Conservation (phyloP, 2,113 vertebrate genomes). For the Mastomys natalensis region DNA sequence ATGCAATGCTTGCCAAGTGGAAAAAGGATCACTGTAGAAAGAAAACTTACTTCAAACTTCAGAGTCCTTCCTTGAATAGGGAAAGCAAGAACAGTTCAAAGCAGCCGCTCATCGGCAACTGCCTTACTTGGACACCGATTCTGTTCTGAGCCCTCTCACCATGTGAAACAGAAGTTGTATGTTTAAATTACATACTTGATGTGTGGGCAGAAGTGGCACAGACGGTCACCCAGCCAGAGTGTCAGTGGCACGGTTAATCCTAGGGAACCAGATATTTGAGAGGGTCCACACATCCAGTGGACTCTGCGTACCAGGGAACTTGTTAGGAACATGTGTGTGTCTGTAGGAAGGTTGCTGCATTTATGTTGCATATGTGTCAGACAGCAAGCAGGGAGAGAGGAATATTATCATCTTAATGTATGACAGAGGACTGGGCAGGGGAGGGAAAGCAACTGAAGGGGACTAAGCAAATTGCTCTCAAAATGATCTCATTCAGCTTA, state of each 20-base stretch:
- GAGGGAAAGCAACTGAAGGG: constrained; percentile 27
- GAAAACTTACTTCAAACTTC: constrained; percentile 45
- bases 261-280: constrained; percentile 42
- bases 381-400: neutral
- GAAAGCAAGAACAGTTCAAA: constrained; percentile 33
- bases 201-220: constrained; percentile 1
- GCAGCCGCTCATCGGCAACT: neutral
- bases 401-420: neutral
- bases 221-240: constrained; percentile 40
- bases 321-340: neutral
- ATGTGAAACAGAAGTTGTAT: constrained; percentile 44
- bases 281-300: constrained; percentile 24
- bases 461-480: constrained; percentile 33
- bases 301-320: neutral
- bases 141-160: constrained; percentile 41
- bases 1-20: neutral
- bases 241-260: too few relatives aligned
- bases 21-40: constrained; percentile 47
- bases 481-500: constrained; percentile 44
- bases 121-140: constrained; percentile 46
- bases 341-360: neutral
- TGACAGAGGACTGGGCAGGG: neutral
- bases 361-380: neutral
- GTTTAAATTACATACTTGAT: constrained; percentile 37
- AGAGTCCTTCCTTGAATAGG: neutral